Base-by-base conservation (phyloP, 2,113 vertebrate genomes). In the Monarcha castaneiventris region DNA sequence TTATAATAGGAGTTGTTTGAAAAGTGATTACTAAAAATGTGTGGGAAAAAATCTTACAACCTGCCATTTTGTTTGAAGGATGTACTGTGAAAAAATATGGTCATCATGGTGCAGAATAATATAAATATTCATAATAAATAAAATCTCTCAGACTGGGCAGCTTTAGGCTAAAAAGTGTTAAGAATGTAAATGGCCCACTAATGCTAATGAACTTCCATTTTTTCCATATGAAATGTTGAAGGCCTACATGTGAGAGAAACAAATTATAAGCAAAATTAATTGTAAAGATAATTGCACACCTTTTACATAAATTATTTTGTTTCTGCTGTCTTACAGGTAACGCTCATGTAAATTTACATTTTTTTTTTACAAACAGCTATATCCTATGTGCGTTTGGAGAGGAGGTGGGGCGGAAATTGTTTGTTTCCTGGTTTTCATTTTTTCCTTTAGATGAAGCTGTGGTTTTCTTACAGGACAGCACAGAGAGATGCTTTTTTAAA, bases 91-190 rank as follows among this genome's bases (percentile, higher is more conserved):
- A 41, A 87, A 92, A 93, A 93, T 76, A 30, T 66, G 66, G 69
- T 71, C 89, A 62, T 88, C 73, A 52, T 49, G 26, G 23, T 87
- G 44, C 46, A 77, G 61, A 92, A 54, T 48, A 82, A 93, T 80
- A 82, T 90, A 94, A 95, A 95, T 95, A 94, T 97, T 95, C 82
- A 75, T 87, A 78, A 77, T 39, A 93, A 95, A 91, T 44, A 73
- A 91, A 91, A 74, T 64, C 5, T 79, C 68, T 89, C 25, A 84
- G 43, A 76, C 33, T 87, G 66, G 80, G n/a, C 43, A 94, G 69
- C 52, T 96, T 59, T 82, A 93, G 95, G 64, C 54, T 84, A 80
- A 96, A 92, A 87, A 66, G 14, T 43, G 88, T 64, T 43, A 89
- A 73, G 76, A 67, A 91, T 78, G 56, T 52, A 94, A 96, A 93